Base-by-base conservation (phyloP, 2,113 vertebrate species). In the Bagarius yarrelli region DNA sequence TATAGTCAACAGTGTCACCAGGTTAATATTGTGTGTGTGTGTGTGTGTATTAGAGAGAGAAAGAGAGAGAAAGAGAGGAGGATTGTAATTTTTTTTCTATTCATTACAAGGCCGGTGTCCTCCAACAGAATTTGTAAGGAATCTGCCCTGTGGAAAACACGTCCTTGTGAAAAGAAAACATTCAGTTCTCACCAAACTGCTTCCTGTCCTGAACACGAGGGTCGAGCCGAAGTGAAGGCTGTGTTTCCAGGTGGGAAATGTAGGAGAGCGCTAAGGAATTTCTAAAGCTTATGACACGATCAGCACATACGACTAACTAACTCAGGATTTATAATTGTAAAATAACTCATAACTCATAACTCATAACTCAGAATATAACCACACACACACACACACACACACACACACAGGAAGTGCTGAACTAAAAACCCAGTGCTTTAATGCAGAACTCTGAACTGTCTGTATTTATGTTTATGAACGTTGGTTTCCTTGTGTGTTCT, bases 161-260 rank as follows among this genome's bases (percentile, higher is more conserved):
- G 36, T 40, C 34, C 5, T 21, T 44, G 36, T 5, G 34, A 67
- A 67, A 47, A 25, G 36, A 47, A 69, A 69, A 69, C 2, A 16
- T 57, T 44, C 47, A 40, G 1, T 76, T 76, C 73, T 76, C 73
- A 60, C 73, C 56, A 57, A 60, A 76, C 73, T 76, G 55, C 21
- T 74, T 74, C 71, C 23, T 27, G 27, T 44, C 34, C 16, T 40
- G 72, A 76, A 44, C 55, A 5, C 23, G 73, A 44, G 73, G 34
- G 73, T 44, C 55, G 15, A 8, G n/a, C 5, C 56, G 6, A 44
- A 9, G 13, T 21, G 2, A 4, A 19, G 64, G 32, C 52, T 18
- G 47, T 21, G 19, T 34, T 9, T 25, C 25, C 21, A 16, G 3
- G 3, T 47, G 27, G 13, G 44, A 60, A 63, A 81, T 81, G 40